Conservation (phyloP, 1,140 invertebrate species). For the Littorina saxatilis region DNA sequence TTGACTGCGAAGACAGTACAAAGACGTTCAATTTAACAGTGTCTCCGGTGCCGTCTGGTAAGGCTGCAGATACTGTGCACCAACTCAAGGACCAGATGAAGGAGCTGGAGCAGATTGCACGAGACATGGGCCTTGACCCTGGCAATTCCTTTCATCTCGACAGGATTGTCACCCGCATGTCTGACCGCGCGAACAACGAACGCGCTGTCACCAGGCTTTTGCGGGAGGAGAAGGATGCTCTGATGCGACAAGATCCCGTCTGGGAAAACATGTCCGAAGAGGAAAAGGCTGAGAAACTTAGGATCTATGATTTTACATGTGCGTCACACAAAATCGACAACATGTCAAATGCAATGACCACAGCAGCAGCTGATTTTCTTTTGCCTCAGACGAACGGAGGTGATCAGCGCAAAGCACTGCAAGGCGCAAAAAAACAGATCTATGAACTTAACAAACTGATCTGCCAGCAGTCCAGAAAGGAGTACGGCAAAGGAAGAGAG, state of each 20-base stretch:
- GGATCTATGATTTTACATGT: constrained; percentile 28
- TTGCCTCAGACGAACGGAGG: too few relatives aligned
- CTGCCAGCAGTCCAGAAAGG: constrained; percentile 35
- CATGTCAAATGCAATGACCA: too few relatives aligned
- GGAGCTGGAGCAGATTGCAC: constrained; percentile 1
- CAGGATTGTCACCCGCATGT: constrained; percentile 34
- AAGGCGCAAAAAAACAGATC: constrained; percentile 38
- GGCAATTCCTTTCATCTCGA: constrained; percentile 5
- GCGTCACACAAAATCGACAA: constrained; percentile 30
- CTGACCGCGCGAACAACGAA: constrained; percentile 34
- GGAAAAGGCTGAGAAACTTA: background rate
- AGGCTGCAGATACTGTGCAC: too few relatives aligned
- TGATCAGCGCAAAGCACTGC: constrained; percentile 27
- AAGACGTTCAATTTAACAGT: background rate
- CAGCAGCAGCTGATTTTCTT: too few relatives aligned
- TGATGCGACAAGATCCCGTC: background rate
- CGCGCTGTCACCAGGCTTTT: constrained; percentile 32
- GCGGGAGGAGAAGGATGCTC: background rate
- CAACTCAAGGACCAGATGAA: constrained; percentile 26
- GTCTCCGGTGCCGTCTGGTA: too few relatives aligned
- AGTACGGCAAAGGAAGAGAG: constrained; percentile 35
- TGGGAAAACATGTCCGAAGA: background rate
- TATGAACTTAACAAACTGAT: constrained; percentile 42
- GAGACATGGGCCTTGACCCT: constrained; percentile 13
- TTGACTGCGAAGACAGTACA: constrained; percentile 6